These are phyloP conservation scores for Dendroctonus valens DNA, from an alignment of 1,140 invertebrate genomes.

Conservation along the genomic window DNA sequence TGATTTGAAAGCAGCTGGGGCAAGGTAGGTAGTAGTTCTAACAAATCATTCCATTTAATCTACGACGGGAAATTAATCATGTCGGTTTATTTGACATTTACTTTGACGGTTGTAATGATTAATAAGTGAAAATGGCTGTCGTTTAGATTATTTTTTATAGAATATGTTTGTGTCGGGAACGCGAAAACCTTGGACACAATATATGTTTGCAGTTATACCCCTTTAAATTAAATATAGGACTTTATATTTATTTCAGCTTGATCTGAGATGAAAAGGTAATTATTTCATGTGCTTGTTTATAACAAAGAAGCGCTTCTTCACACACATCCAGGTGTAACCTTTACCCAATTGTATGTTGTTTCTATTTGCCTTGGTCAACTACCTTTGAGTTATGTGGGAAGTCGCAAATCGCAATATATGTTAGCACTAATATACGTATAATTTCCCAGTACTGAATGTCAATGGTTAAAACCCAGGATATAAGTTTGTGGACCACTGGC, in stretches of 20 bases:
- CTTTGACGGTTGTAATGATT: conserved; percentile 11
- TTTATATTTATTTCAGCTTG: conserved; percentile 5
- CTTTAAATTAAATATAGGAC: conserved; percentile 20
- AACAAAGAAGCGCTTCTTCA: conserved; percentile 23
- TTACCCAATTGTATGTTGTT: background rate
- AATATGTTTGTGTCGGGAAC: conserved; percentile 25
- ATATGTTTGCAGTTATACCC: background rate
- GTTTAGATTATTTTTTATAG: conserved; percentile 14
- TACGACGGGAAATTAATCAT: too few species aligned
- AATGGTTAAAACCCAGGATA: background rate
- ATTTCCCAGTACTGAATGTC: background rate
- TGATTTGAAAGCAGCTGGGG: too few species aligned
- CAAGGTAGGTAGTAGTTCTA: too few species aligned
- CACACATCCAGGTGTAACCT: conserved; percentile 11
- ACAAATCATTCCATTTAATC: too few species aligned
- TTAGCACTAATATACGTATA: background rate
- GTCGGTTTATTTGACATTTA: conserved; percentile 2
- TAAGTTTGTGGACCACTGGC: background rate
- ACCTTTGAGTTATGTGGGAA: background rate
- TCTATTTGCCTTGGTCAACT: background rate
- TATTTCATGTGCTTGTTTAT: conserved; percentile 9
- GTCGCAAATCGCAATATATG: background rate
- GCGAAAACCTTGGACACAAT: background rate
- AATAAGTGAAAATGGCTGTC: conserved; percentile 24
- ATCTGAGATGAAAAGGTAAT: conserved; percentile 26